Evolutionary conservation across 1,140 invertebrate species (phyloP).

Genomic region (Coboldia fuscipes): DNA sequence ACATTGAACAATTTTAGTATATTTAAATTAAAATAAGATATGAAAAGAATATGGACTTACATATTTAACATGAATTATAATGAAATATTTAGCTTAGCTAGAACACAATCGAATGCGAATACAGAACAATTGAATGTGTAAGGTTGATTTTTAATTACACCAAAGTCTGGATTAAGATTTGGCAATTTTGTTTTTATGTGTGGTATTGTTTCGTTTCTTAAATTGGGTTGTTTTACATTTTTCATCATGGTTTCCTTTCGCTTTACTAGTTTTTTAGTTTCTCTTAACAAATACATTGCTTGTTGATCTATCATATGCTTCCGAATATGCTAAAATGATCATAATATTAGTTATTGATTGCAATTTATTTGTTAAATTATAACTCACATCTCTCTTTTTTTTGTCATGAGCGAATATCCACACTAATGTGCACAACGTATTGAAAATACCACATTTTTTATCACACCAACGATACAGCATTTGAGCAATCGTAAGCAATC

Average conservation of each 20-base stretch:
- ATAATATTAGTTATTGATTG: not conserved
- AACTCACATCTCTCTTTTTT: conserved; percentile 23
- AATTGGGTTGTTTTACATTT: conserved; percentile 10
- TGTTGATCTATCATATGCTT: conserved; percentile 17
- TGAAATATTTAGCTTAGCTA: too few relatives aligned
- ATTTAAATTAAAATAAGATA: too few relatives aligned
- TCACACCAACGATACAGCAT: conserved; percentile 37
- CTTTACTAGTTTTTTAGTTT: conserved; percentile 18
- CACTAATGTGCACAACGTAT: conserved; percentile 33
- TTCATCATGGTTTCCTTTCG: conserved; percentile 21
- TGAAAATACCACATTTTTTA: conserved; percentile 33
- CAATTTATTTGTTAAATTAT: not conserved
- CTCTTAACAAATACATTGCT: conserved; percentile 17
- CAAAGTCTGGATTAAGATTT: conserved; percentile 16
- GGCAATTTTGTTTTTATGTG: conserved; percentile 4
- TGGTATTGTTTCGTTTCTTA: not conserved
- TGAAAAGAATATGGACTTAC: too few relatives aligned
- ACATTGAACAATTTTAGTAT: too few relatives aligned
- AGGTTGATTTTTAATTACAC: conserved; percentile 14
- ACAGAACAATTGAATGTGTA: too few relatives aligned
- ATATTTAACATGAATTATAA: too few relatives aligned
- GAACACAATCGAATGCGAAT: too few relatives aligned
- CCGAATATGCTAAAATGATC: conserved; percentile 12
- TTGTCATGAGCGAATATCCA: conserved; percentile 37
- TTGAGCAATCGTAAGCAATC: conserved; percentile 17